Conservation (phyloP, 2,113 vertebrate genomes). For the Ammodramus savannarum region DNA sequence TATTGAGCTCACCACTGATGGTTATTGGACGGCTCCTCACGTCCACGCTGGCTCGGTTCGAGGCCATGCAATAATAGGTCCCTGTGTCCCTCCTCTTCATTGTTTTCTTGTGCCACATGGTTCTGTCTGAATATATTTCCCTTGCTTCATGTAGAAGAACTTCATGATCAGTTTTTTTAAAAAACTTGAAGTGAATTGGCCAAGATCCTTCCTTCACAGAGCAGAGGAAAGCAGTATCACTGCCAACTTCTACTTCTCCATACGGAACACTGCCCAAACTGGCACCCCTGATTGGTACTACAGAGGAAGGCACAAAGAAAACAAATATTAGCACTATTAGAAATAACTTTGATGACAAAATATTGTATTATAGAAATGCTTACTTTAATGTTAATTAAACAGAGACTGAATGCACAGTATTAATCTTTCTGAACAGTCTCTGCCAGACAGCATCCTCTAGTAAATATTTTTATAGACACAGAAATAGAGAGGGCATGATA, state of each 20-base stretch:
- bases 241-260: conserved; percentile 53
- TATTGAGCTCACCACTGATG: conserved; percentile 42
- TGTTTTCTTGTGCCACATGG: not conserved
- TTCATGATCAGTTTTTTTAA: conserved; percentile 14
- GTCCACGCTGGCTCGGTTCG: conserved; percentile 16
- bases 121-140: not conserved
- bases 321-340: not conserved
- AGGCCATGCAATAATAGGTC: conserved; percentile 51
- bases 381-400: not conserved
- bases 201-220: conserved; percentile 51
- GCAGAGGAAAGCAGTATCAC: conserved; percentile 19
- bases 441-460: not conserved
- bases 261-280: not conserved
- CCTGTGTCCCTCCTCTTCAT: conserved; percentile 49
- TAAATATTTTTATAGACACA: not conserved
- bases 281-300: conserved; percentile 33
- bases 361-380: not conserved
- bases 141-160: not conserved
- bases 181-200: conserved; percentile 59
- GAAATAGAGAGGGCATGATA: not conserved
- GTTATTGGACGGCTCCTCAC: conserved; percentile 23
- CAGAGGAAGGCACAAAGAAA: not conserved
- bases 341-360: not conserved
- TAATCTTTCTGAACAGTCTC: not conserved
- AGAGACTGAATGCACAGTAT: not conserved